Evolutionary conservation across 1,140 invertebrate genomes (phyloP).

Genomic region (Pygmarrhopalites habei): DNA sequence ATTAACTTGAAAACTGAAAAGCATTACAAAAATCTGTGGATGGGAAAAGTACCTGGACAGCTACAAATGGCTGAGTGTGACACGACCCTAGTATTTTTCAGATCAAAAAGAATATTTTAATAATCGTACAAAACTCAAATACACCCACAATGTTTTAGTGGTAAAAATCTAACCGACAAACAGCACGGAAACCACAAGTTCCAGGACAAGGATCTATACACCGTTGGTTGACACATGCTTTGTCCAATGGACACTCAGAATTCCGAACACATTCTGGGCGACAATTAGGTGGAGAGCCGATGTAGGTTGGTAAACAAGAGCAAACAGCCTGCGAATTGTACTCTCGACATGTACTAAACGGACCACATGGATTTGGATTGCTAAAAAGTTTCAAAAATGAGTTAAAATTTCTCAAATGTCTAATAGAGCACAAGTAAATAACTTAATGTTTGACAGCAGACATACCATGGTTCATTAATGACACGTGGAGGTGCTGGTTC

Average conservation of each 20-base stretch:
- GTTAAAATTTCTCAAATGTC: neutral
- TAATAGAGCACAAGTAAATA: neutral
- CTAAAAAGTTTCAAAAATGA: slow-evolving; percentile 52
- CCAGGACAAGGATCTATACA: slow-evolving; percentile 51
- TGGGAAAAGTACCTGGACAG: too few species aligned
- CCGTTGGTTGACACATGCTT: slow-evolving; percentile 64
- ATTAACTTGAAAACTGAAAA: too few species aligned
- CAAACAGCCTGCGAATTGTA: slow-evolving; percentile 66
- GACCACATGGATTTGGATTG: slow-evolving; percentile 62
- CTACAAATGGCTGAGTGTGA: too few species aligned
- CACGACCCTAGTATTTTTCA: too few species aligned
- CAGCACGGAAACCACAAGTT: slow-evolving; percentile 58
- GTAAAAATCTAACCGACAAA: too few species aligned
- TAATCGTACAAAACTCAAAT: too few species aligned
- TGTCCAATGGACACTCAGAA: slow-evolving; percentile 57
- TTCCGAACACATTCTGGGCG: slow-evolving; percentile 29
- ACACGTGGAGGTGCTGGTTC: slow-evolving; percentile 66
- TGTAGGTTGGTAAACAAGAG: slow-evolving; percentile 61
- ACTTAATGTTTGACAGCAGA: neutral
- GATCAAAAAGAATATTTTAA: too few species aligned
- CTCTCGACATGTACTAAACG: slow-evolving; percentile 67
- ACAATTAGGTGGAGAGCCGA: slow-evolving; percentile 57
- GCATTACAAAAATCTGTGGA: too few species aligned
- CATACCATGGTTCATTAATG: slow-evolving; percentile 70
- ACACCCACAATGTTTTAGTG: too few species aligned